phyloP scores from a whole-genome alignment of 2,113 vertebrate species.

The Labeo catla region DNA sequence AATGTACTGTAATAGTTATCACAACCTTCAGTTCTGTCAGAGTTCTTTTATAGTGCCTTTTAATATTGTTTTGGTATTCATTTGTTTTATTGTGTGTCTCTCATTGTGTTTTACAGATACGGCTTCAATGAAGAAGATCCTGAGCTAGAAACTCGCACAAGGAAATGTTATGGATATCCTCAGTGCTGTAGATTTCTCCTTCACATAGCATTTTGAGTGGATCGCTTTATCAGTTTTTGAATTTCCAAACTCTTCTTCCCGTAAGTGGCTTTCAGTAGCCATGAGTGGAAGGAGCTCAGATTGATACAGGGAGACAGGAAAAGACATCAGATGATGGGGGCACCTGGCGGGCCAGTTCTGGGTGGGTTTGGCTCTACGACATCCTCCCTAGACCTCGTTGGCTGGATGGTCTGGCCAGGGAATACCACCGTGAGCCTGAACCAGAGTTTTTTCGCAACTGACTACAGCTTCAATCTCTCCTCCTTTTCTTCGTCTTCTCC shows the following conservation, averaged over 20 bases:
- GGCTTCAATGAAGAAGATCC: conserved; percentile 20
- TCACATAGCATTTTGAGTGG: conserved; percentile 34
- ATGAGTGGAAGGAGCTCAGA: conserved; percentile 33
- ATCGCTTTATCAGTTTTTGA: background rate
- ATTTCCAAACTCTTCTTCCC: background rate
- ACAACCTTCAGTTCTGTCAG: background rate
- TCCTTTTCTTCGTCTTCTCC: conserved; percentile 57
- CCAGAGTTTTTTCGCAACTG: conserved; percentile 59
- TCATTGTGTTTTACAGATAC: conserved; percentile 52
- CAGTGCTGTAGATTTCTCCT: conserved; percentile 43
- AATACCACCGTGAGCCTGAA: conserved; percentile 76
- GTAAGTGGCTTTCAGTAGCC: background rate
- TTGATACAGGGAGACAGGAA: conserved; percentile 17
- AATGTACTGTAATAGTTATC: background rate
- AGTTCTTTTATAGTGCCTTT: background rate
- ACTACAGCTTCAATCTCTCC: conserved; percentile 59
- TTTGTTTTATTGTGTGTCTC: conserved; percentile 23
- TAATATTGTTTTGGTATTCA: background rate
- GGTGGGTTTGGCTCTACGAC: conserved; percentile 79
- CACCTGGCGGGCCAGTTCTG: conserved; percentile 73
- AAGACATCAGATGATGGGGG: conserved; percentile 72
- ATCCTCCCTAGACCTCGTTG: conserved; percentile 76
- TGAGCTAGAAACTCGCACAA: background rate
- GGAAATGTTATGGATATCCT: conserved; percentile 41
- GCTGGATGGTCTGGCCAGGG: conserved; percentile 80